These are phyloP conservation scores for Siniperca scherzeri DNA, from an alignment of 2,797 vertebrate species.

Conservation along the genomic window DNA sequence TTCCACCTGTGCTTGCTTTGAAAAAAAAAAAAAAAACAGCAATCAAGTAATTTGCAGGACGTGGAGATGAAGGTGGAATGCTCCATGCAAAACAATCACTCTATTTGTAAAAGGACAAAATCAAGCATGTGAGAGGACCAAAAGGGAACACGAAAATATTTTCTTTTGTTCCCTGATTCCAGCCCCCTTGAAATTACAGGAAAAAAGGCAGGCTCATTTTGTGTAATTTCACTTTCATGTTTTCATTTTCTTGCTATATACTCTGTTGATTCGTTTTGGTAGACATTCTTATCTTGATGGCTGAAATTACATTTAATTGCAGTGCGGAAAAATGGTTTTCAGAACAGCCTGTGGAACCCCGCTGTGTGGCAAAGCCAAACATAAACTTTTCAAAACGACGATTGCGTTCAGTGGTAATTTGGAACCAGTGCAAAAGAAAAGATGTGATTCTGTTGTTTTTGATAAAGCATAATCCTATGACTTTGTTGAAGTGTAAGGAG, in stretches of 20 bases:
- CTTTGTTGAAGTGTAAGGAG: slow-evolving; percentile 13
- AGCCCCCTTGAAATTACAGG: slow-evolving; percentile 75
- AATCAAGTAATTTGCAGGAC: slow-evolving; percentile 61
- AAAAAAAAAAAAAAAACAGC: slow-evolving; percentile 18
- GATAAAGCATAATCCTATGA: slow-evolving; percentile 43
- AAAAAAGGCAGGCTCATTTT: slow-evolving; percentile 73
- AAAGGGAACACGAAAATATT: slow-evolving; percentile 44
- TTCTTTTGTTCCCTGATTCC: slow-evolving; percentile 62
- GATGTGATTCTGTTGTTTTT: slow-evolving; percentile 29
- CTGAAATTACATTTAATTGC: slow-evolving; percentile 84
- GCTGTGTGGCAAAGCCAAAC: slow-evolving; percentile 60
- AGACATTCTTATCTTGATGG: slow-evolving; percentile 79
- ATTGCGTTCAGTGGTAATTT: slow-evolving; percentile 5
- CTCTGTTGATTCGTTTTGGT: slow-evolving; percentile 78
- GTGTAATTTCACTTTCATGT: slow-evolving; percentile 82
- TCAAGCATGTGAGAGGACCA: slow-evolving; percentile 41
- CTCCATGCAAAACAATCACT: slow-evolving; percentile 38
- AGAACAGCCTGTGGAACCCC: slow-evolving; percentile 56
- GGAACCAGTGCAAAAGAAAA: slow-evolving; percentile 18
- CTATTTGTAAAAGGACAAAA: slow-evolving; percentile 47
- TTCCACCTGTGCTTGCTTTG: slow-evolving; percentile 65
- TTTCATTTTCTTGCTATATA: slow-evolving; percentile 66
- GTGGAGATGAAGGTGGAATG: slow-evolving; percentile 56
- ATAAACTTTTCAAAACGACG: slow-evolving; percentile 51
- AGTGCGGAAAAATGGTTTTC: slow-evolving; percentile 62